phyloP scores from a whole-genome alignment of 2,888 invertebrate species.

The Lasius platythorax region DNA sequence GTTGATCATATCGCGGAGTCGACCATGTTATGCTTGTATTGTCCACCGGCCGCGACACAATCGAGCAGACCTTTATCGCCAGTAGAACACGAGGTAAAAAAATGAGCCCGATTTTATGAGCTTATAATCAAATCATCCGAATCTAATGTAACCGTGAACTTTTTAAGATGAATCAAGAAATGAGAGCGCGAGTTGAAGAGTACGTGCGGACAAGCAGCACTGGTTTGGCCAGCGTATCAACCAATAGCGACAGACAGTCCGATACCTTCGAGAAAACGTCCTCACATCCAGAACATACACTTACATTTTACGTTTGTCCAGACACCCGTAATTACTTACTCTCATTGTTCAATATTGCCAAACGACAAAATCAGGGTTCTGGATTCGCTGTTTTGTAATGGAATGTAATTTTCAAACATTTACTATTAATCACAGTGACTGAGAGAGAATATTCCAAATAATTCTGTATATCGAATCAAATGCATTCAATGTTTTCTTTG shows the following conservation, averaged over 20 bases:
- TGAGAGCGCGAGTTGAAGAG: slow-evolving; percentile 87
- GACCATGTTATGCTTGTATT: slow-evolving; percentile 86
- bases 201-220: slow-evolving; percentile 86
- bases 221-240: slow-evolving; percentile 81
- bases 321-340: slow-evolving; percentile 87
- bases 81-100: slow-evolving; percentile 79
- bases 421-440: background rate
- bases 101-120: background rate
- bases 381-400: slow-evolving; percentile 87
- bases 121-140: background rate
- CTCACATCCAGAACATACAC: slow-evolving; percentile 79
- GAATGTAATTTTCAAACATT: background rate
- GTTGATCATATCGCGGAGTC: slow-evolving; percentile 86
- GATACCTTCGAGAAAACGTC: slow-evolving; percentile 77
- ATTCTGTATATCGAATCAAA: slow-evolving; percentile 9
- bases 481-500: background rate
- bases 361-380: slow-evolving; percentile 87
- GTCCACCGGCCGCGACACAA: slow-evolving; percentile 81
- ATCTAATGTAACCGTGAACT: background rate
- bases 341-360: slow-evolving; percentile 87
- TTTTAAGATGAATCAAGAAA: slow-evolving; percentile 87
- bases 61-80: slow-evolving; percentile 80
- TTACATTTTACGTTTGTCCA: slow-evolving; percentile 81
- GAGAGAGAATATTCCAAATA: slow-evolving; percentile 13
- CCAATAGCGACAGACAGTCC: slow-evolving; percentile 81